A percentile compares a stretch with the other conserved stretches of the same genome.
Conservation (phyloP, 2,797 vertebrate genomes). For the Monodelphis domestica region DNA sequence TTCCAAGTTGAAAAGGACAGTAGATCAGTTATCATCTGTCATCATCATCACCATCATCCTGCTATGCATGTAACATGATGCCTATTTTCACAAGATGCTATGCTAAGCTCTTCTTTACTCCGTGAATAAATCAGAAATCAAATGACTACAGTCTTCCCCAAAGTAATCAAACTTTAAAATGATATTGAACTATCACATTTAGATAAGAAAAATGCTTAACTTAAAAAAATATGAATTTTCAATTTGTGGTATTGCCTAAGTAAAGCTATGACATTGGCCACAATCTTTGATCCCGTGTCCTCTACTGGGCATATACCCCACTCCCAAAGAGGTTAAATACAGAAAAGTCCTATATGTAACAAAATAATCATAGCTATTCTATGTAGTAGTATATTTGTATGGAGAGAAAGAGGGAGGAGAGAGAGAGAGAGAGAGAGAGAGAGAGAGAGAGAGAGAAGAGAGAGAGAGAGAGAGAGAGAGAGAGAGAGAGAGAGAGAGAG, state of each 20-base stretch:
- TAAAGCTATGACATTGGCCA: background rate
- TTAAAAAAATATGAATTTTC: conserved; percentile 6
- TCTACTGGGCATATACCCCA: background rate
- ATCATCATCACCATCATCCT: conserved; percentile 16
- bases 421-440: too few relatives aligned
- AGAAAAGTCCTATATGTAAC: background rate
- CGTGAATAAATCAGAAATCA: conserved; percentile 45
- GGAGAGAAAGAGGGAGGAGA: too few relatives aligned
- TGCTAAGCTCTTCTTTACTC: conserved; percentile 21
- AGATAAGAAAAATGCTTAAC: conserved; percentile 41
- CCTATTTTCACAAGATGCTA: conserved; percentile 26
- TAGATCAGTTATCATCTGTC: background rate
- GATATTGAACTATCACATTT: conserved; percentile 40
- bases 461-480: too few relatives aligned
- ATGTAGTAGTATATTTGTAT: background rate
- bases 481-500: too few relatives aligned
- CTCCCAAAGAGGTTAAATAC: background rate
- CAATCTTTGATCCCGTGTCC: background rate
- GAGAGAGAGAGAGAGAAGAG: too few relatives aligned
- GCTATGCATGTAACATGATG: background rate
- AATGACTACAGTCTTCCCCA: conserved; percentile 33
- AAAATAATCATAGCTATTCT: background rate
- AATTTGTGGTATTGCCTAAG: conserved; percentile 20
- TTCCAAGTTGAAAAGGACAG: conserved; percentile 18
- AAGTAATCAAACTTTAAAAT: conserved; percentile 59